These are phyloP conservation scores for Mus minutoides DNA, from an alignment of 2,797 vertebrate species.

Conservation along the genomic window DNA sequence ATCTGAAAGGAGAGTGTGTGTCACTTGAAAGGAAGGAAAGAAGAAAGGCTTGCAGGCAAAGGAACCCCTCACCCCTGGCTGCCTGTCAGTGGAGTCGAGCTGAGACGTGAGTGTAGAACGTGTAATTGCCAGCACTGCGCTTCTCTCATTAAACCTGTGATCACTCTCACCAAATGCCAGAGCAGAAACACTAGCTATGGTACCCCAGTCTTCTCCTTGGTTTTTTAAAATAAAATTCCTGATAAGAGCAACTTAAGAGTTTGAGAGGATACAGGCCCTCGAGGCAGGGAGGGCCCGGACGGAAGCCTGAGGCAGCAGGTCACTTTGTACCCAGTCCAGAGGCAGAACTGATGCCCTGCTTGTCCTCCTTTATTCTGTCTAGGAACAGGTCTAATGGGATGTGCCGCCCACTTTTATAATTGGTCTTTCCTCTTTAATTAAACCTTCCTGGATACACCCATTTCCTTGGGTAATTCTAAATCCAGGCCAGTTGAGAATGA, in stretches of 20 bases:
- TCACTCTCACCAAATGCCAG: not conserved
- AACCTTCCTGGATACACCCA: not conserved
- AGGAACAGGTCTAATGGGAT: not conserved
- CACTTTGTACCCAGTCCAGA: not conserved
- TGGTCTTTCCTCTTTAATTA: not conserved
- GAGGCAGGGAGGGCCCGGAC: too few species aligned
- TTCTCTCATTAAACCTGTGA: not conserved
- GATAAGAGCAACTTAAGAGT: not conserved
- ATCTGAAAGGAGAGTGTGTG: not conserved
- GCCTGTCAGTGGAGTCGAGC: not conserved
- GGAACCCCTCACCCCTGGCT: not conserved
- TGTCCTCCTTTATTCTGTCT: not conserved
- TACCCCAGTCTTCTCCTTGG: not conserved
- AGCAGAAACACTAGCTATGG: not conserved
- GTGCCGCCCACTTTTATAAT: too few species aligned
- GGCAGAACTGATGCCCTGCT: not conserved
- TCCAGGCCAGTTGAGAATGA: not conserved
- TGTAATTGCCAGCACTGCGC: not conserved
- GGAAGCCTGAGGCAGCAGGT: not conserved
- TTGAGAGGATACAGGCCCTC: not conserved
- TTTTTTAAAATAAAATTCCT: not conserved
- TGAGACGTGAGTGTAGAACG: not conserved
- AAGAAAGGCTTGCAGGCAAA: not conserved
- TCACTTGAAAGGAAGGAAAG: conserved; percentile 18
- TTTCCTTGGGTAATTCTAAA: not conserved